Percentiles rank a stretch among this genome's conserved stretches.
These are phyloP conservation scores for Alectura lathami DNA, from an alignment of 2,113 vertebrate species.

Conservation along the genomic window DNA sequence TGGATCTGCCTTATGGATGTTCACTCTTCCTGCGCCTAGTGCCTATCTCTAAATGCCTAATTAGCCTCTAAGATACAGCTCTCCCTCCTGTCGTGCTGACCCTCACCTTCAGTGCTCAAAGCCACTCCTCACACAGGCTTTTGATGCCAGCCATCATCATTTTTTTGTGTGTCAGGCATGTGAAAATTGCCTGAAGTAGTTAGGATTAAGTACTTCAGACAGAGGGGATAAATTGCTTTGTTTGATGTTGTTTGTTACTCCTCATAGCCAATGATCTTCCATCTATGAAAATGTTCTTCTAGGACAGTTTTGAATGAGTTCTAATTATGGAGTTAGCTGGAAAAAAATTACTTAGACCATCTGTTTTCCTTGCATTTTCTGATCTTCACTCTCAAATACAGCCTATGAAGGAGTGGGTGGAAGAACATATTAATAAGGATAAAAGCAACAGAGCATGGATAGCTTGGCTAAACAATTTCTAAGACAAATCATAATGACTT, in stretches of 20 bases:
- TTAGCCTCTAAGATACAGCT: neutral
- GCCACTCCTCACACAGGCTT: neutral
- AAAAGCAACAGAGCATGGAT: neutral
- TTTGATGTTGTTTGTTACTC: neutral
- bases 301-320: neutral
- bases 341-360: neutral
- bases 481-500: neutral
- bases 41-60: neutral
- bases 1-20: neutral
- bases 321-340: neutral
- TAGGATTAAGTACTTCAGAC: neutral
- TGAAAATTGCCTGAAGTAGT: neutral
- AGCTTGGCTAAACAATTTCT: neutral
- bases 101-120: neutral
- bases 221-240: neutral
- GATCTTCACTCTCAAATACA: neutral
- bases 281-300: neutral
- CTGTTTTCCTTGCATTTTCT: neutral
- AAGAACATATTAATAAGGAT: neutral
- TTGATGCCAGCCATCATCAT: neutral
- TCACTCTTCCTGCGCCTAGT: neutral
- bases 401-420: neutral
- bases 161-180: neutral
- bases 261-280: neutral
- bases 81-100: neutral